phyloP scores from a whole-genome alignment of 2,797 vertebrate genomes.

The Darevskia nairensis region DNA sequence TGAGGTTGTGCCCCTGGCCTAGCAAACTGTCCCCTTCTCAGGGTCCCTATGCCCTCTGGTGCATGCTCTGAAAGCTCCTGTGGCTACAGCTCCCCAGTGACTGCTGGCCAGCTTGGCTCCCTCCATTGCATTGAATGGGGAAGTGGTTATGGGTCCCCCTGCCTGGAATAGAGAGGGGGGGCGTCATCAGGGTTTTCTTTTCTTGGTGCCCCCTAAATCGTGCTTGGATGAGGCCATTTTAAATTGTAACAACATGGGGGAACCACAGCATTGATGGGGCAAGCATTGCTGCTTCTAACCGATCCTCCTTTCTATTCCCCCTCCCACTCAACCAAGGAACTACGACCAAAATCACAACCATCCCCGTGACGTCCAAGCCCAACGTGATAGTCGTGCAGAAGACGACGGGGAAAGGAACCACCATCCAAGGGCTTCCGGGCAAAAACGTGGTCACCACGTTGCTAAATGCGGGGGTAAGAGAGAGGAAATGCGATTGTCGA shows the following conservation, averaged over 20 bases:
- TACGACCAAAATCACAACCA: conserved; percentile 98
- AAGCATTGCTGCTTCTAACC: conserved; percentile 52
- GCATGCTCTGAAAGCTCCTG: not conserved
- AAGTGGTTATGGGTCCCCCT: not conserved
- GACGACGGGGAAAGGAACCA: conserved; percentile 95
- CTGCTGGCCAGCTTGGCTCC: not conserved
- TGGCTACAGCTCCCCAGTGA: not conserved
- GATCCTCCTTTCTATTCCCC: conserved; percentile 46
- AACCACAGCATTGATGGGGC: too few relatives aligned
- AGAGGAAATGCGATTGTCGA: not conserved
- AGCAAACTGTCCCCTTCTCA: not conserved
- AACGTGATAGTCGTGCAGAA: conserved; percentile 99
- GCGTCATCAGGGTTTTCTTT: not conserved
- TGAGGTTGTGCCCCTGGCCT: too few relatives aligned
- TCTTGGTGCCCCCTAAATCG: not conserved
- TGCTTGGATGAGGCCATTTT: not conserved
- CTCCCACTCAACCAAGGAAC: conserved; percentile 83
- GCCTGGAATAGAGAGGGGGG: not conserved
- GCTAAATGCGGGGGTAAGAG: conserved; percentile 93
- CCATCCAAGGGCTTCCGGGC: conserved; percentile 95
- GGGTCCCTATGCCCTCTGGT: not conserved
- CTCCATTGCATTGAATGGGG: not conserved
- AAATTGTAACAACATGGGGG: not conserved
- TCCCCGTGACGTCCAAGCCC: conserved; percentile 98
- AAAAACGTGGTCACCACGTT: conserved; percentile 98